phyloP scores from a whole-genome alignment of 2,797 vertebrate genomes.

The Eleutherodactylus coqui region DNA sequence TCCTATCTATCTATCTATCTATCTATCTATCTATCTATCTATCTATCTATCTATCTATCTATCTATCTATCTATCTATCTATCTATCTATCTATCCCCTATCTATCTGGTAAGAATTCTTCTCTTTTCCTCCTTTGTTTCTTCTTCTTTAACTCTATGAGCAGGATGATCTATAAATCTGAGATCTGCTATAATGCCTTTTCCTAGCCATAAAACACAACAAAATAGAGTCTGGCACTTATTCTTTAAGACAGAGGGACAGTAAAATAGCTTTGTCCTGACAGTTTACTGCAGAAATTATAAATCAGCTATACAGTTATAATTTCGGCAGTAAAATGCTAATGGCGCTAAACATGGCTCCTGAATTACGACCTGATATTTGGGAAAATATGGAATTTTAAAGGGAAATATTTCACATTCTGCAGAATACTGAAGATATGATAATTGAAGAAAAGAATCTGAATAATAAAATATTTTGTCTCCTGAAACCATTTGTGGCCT shows the following conservation, averaged over 20 bases:
- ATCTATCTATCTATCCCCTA: background rate
- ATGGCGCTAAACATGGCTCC: constrained; percentile 19
- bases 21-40: constrained; percentile 13
- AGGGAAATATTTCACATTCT: background rate
- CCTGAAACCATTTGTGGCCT: background rate
- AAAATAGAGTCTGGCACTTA: constrained; percentile 14
- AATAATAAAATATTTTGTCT: background rate
- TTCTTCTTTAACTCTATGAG: background rate
- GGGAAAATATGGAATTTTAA: background rate
- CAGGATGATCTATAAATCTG: constrained; percentile 9
- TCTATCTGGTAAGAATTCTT: background rate
- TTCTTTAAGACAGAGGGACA: constrained; percentile 31
- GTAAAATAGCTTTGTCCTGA: constrained; percentile 5
- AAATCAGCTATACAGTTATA: constrained; percentile 7
- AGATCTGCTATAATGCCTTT: background rate
- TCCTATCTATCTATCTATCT: constrained; percentile 10
- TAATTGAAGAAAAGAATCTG: background rate
- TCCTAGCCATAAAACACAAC: constrained; percentile 27
- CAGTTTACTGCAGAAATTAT: constrained; percentile 38
- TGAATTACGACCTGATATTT: constrained; percentile 15
- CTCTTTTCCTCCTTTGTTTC: background rate
- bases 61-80: background rate
- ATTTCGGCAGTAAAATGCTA: constrained; percentile 36
- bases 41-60: background rate
- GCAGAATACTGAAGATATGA: background rate